These are phyloP conservation scores for Callorhinus ursinus DNA, from an alignment of 2,113 vertebrate species.

Conservation along the genomic window DNA sequence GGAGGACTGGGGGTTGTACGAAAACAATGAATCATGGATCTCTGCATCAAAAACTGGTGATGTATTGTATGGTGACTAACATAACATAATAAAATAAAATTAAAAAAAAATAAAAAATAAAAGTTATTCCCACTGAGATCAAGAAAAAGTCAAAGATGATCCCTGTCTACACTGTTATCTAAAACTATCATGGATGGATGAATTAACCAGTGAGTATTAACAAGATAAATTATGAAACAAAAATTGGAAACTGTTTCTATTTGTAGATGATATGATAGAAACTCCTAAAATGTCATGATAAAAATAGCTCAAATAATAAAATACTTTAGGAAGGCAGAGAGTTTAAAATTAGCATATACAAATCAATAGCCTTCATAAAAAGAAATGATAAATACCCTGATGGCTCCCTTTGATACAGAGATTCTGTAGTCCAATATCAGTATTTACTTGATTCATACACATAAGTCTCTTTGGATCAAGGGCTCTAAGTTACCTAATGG, in stretches of 20 bases:
- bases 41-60: too few relatives aligned
- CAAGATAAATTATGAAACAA: neutral
- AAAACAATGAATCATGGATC: too few relatives aligned
- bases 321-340: neutral
- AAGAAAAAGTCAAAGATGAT: neutral
- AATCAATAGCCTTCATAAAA: neutral
- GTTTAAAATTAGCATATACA: neutral
- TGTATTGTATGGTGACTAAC: too few relatives aligned
- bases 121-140: neutral
- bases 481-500: neutral
- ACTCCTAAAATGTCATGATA: neutral
- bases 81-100: too few relatives aligned
- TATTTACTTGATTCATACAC: neutral
- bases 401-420: neutral
- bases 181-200: neutral
- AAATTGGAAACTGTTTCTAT: neutral
- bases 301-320: neutral
- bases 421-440: neutral
- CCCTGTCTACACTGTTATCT: neutral
- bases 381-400: neutral
- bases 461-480: neutral
- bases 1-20: too few relatives aligned
- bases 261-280: neutral
- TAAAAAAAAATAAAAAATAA: neutral
- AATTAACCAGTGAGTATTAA: neutral